Evolutionary conservation across 2,888 invertebrate genomes (phyloP), one percentile per base, ranked within the genome.

Genomic region (Caradrina clavipalpis): DNA sequence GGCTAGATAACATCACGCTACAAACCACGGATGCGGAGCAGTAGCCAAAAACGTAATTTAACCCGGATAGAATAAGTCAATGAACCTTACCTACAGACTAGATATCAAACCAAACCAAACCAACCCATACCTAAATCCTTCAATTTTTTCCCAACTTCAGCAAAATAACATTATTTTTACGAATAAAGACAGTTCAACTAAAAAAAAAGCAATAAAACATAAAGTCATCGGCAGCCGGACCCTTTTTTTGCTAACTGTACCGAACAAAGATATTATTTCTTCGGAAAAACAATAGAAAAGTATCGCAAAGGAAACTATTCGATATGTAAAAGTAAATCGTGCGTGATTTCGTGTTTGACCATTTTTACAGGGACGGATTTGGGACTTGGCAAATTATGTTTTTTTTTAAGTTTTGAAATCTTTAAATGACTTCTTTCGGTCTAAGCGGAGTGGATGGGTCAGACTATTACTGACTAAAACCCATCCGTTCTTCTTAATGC

Each of bases 291-390:
- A 73, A 80, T 56, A 54, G 54, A 49, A 66, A 67, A 73, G 22
- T 64, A 73, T 70, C n/a, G 60, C 7, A 19, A 7, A 49, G 66
- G 45, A 64, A 65, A 83, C 56, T 68, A 72, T 68, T 69, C 55
- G 51, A 56, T 68, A 67, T 67, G 63, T 78, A 53, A 67, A 70
- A 69, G 64, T 66, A 69, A 83, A 75, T 73, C 72, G 68, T 42
- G 69, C 72, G 75, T 75, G 69, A 64, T 39, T 64, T 75, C 67
- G 64, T 59, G 26, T 63, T 49, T 55, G 70, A 65, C 66, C 62
- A 11, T 61, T 62, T 17, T 62, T 17, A 10, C 64, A 69, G 67
- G 57, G 21, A 15, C 17, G 69, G 55, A 76, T 42, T 62, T 35
- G 0, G 13, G 2, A 17, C 35, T 13, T 7, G 6, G n/a, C n/a